Evolutionary conservation across 2,113 vertebrate species (phyloP).

Genomic region (Guaruba guarouba): DNA sequence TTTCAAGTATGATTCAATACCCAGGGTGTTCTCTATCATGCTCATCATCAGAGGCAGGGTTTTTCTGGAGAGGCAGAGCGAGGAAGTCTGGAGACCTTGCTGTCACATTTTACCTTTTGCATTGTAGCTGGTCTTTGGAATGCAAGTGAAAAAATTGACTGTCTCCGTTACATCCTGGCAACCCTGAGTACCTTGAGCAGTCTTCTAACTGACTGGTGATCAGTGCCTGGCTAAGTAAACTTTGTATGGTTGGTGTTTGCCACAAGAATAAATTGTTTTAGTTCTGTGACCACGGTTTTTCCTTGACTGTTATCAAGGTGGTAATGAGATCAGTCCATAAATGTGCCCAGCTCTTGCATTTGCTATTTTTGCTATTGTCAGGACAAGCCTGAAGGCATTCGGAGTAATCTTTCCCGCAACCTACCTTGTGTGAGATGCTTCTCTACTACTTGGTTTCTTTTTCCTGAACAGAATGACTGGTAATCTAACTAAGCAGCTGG

Average conservation of each 20-base stretch:
- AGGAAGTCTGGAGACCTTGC: background rate
- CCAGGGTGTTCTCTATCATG: background rate
- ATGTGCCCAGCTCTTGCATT: background rate
- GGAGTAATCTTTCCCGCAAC: background rate
- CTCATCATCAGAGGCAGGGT: background rate
- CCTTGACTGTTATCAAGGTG: background rate
- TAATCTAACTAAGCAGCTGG: background rate
- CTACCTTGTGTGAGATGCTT: background rate
- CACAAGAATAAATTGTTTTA: background rate
- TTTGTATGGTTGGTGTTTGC: background rate
- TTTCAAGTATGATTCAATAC: background rate
- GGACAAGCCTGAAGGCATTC: background rate
- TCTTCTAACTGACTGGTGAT: background rate
- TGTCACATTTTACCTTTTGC: background rate
- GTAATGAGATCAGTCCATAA: background rate
- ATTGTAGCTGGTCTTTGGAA: background rate
- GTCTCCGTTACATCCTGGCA: background rate
- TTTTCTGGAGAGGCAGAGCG: background rate
- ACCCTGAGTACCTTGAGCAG: background rate
- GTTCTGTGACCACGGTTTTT: background rate
- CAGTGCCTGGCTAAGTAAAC: background rate
- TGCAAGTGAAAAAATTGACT: background rate
- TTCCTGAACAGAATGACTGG: background rate
- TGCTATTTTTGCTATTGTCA: background rate
- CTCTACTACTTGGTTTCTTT: background rate